phyloP scores from a whole-genome alignment of 2,113 vertebrate genomes.

The Neolamprologus caudopunctatus region DNA sequence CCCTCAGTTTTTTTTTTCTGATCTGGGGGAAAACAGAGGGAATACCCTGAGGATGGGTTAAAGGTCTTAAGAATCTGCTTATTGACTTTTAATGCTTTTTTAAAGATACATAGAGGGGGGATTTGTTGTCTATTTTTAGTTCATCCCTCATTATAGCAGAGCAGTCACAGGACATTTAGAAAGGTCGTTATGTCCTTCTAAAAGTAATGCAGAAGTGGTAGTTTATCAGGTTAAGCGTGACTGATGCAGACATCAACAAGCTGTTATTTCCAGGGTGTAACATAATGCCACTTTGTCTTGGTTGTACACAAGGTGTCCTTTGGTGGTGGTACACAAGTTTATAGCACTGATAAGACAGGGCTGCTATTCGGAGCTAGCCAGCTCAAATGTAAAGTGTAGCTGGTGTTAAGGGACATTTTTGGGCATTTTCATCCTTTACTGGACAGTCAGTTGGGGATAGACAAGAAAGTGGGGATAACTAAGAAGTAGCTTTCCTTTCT shows the following conservation, averaged over 20 bases:
- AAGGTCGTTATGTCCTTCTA: not conserved
- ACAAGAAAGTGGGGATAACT: not conserved
- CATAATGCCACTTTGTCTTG: not conserved
- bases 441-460: not conserved
- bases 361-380: not conserved
- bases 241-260: not conserved
- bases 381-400: not conserved
- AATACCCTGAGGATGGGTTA: constrained; percentile 51
- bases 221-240: constrained; percentile 26
- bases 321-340: not conserved
- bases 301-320: not conserved
- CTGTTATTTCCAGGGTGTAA: not conserved
- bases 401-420: not conserved
- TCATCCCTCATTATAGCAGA: constrained; percentile 16
- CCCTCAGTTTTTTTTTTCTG: constrained; percentile 10
- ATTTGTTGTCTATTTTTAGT: constrained; percentile 38
- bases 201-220: not conserved
- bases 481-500: not conserved
- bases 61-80: constrained; percentile 46
- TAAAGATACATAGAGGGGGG: constrained; percentile 19
- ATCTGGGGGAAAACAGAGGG: constrained; percentile 37
- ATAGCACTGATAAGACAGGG: not conserved
- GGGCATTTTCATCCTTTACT: not conserved
- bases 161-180: not conserved
- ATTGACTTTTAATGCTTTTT: constrained; percentile 53